Conservation (phyloP, 30 jellyfish, hydroid and myxozoan genomes). For the Aurelia aurita region DNA sequence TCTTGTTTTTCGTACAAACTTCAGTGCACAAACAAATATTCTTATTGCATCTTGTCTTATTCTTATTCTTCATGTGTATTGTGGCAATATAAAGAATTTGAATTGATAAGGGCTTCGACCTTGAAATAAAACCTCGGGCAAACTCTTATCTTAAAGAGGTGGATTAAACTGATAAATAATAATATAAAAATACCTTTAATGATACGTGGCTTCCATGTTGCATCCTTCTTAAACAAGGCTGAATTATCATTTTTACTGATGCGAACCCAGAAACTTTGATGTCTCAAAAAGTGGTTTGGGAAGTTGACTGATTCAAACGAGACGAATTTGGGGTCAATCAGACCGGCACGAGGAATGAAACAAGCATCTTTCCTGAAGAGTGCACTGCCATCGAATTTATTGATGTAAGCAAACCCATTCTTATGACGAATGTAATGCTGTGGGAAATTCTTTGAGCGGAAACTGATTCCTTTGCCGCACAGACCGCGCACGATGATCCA, state of each 20-base stretch:
- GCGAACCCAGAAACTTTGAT: conserved; percentile 6
- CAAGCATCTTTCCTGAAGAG: conserved; percentile 27
- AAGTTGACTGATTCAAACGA: conserved; percentile 35
- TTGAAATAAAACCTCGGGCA: not conserved
- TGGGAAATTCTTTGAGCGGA: conserved; percentile 17
- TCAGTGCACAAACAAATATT: too few relatives aligned
- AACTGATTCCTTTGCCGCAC: conserved; percentile 29
- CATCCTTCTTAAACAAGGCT: conserved; percentile 6
- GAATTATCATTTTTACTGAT: not conserved
- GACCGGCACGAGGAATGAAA: conserved; percentile 6
- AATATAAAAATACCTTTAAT: not conserved
- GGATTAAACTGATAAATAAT: not conserved
- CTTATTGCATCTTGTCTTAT: too few relatives aligned
- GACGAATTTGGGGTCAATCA: conserved; percentile 4
- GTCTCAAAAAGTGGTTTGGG: conserved; percentile 25
- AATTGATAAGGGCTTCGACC: too few relatives aligned
- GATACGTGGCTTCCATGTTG: not conserved
- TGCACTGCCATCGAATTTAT: not conserved
- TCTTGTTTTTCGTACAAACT: too few relatives aligned
- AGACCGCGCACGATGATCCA: conserved; percentile 19
- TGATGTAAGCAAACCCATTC: not conserved
- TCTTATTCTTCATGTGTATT: too few relatives aligned
- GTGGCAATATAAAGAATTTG: too few relatives aligned
- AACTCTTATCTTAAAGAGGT: not conserved
- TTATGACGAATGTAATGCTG: conserved; percentile 13